These are phyloP conservation scores for Drosophila histrio DNA, from an alignment of 2,888 invertebrate genomes.

Conservation along the genomic window DNA sequence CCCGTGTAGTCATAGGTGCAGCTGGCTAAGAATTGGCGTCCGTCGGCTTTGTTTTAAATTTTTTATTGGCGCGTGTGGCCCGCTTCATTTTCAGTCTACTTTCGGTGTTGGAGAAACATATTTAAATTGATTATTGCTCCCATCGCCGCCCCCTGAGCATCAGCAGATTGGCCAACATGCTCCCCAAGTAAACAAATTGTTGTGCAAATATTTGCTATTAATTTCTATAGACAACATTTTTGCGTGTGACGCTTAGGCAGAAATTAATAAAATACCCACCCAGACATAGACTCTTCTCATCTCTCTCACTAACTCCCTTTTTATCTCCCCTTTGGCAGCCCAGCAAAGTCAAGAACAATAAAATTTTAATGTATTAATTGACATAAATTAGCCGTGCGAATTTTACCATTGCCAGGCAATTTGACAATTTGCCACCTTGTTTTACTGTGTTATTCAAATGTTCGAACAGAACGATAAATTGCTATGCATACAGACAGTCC, in stretches of 20 bases:
- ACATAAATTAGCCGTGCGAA: conserved; percentile 60
- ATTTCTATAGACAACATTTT: conserved; percentile 67
- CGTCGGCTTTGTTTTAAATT: conserved; percentile 51
- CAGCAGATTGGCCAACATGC: neutral
- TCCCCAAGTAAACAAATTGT: conserved; percentile 63
- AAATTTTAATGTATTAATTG: conserved; percentile 72
- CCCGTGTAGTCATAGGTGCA: conserved; percentile 52
- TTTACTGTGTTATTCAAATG: conserved; percentile 51
- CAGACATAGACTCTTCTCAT: neutral
- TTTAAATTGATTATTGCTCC: conserved; percentile 70
- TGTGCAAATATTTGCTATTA: conserved; percentile 77
- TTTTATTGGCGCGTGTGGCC: conserved; percentile 41
- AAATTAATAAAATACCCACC: conserved; percentile 52
- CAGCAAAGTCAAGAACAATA: conserved; percentile 32
- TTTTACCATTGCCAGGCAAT: conserved; percentile 46
- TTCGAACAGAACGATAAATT: conserved; percentile 40
- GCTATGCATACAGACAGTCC: neutral
- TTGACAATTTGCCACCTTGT: conserved; percentile 62
- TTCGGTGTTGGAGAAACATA: conserved; percentile 47
- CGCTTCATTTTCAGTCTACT: conserved; percentile 1
- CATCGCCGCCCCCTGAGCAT: neutral
- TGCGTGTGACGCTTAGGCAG: conserved; percentile 22
- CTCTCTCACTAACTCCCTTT: neutral
- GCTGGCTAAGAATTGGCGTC: conserved; percentile 50
- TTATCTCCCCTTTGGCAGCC: neutral